Conservation (phyloP, 64 coral and sea anemone genomes). For the Catalaphyllia jardinei region DNA sequence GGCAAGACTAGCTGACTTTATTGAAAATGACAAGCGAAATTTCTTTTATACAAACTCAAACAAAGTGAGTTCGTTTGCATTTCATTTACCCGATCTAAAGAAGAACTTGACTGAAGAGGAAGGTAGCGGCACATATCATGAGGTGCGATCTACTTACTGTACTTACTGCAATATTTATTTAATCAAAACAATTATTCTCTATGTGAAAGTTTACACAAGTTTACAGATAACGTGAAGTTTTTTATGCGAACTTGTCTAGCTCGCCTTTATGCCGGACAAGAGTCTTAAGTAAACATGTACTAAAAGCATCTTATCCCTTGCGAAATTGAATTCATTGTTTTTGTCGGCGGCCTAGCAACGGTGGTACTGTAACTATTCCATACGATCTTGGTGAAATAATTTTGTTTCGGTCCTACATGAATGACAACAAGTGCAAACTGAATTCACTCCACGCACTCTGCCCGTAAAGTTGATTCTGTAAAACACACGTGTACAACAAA, state of each 20-base stretch:
- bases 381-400: too few species aligned
- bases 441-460: background rate
- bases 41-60: background rate
- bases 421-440: background rate
- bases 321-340: background rate
- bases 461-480: background rate
- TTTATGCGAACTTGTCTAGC: constrained; percentile 14
- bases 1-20: background rate
- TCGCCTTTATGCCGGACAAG: constrained; percentile 6
- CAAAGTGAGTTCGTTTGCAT: constrained; percentile 11
- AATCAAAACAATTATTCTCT: background rate
- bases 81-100: background rate
- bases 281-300: constrained; percentile 12
- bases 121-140: too few species aligned
- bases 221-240: constrained; percentile 24
- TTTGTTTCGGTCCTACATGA: background rate
- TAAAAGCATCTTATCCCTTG: background rate
- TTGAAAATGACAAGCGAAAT: constrained; percentile 5
- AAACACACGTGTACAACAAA: background rate
- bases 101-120: too few species aligned
- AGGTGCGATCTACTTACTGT: too few species aligned
- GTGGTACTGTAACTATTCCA: background rate
- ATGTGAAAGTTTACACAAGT: background rate
- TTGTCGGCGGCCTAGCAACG: background rate
- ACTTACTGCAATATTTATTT: background rate